Percentiles rank a stretch among this genome's conserved stretches.
Evolutionary conservation across 2,888 invertebrate species (phyloP).

Genomic region (Pheosia tremula): DNA sequence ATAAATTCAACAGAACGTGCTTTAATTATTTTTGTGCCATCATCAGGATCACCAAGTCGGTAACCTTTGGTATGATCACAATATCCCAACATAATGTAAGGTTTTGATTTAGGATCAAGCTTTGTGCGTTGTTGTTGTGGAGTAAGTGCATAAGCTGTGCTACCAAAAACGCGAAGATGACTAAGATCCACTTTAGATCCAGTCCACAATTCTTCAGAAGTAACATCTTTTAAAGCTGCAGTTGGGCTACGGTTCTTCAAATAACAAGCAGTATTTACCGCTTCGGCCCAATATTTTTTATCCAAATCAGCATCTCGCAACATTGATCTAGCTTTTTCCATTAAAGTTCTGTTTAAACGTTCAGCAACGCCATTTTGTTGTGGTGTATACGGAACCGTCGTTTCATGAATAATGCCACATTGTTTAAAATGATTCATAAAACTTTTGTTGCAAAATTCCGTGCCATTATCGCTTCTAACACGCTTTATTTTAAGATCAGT

Average conservation of each 20-base stretch:
- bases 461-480: not conserved
- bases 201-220: not conserved
- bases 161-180: constrained; percentile 1
- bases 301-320: not conserved
- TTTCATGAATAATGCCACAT: constrained; percentile 5
- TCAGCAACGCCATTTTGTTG: constrained; percentile 7
- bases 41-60: not conserved
- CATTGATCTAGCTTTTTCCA: constrained; percentile 4
- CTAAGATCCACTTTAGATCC: not conserved
- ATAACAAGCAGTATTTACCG: too few relatives aligned
- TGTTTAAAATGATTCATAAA: not conserved
- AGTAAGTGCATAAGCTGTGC: not conserved
- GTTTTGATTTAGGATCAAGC: not conserved
- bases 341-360: constrained; percentile 6
- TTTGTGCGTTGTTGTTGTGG: not conserved
- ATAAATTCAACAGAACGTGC: too few relatives aligned
- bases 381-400: constrained; percentile 6
- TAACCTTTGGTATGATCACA: not conserved
- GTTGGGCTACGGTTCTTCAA: too few relatives aligned
- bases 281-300: too few relatives aligned
- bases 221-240: too few relatives aligned
- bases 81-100: not conserved
- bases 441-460: not conserved
- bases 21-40: too few relatives aligned
- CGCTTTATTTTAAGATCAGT: too few relatives aligned